Base-by-base conservation (phyloP, 2,888 invertebrate genomes). In the Phyto melanocephala region DNA sequence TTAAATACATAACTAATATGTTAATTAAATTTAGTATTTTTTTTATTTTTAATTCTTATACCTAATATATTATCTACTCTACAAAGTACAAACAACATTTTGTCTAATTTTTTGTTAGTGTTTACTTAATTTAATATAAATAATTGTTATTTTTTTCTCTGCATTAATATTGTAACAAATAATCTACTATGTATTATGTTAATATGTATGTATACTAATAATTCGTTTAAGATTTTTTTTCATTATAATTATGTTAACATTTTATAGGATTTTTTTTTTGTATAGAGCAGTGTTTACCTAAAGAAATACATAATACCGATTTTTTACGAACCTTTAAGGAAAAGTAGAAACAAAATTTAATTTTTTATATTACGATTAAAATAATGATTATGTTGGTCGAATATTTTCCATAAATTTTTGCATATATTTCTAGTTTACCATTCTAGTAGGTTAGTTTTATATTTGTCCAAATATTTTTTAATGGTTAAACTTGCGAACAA, bases 41-140 rank as follows among this genome's bases (percentile, higher is more conserved):
- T 20, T 60, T n/a, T 52, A 10, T 37, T 28, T 33, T 40, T 45
- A 45, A 42, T 62, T 24, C 10, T 47, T 67, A 20, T 37, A 58
- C 17, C 62, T 62, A 52, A 24, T 62, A 62, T 77, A 20, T 40
- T 58, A 56, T 54, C 45, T 62, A 52, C 24, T 60, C 5, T 62
- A 77, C 68, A n/a, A 63, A 77, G 60, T 76, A 76, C 68, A 76
- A 76, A 76, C 60, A 76, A 68, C 52, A 50, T 5, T 76, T 60
- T 52, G n/a, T 35, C 47, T 76, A 50, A 50, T 45, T 58, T 20
- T 37, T 58, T 35, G 20, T 42, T 56, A 47, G 35, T 37, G 8
- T 24, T 35, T 42, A 37, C 15, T 40, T 24, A 54, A 15, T 17
- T 50, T 60, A 20, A 20, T 56, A 33, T 45, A 45, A 45, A 62